Conservation (phyloP, 2,888 invertebrate genomes). For the Epinotia ramella region DNA sequence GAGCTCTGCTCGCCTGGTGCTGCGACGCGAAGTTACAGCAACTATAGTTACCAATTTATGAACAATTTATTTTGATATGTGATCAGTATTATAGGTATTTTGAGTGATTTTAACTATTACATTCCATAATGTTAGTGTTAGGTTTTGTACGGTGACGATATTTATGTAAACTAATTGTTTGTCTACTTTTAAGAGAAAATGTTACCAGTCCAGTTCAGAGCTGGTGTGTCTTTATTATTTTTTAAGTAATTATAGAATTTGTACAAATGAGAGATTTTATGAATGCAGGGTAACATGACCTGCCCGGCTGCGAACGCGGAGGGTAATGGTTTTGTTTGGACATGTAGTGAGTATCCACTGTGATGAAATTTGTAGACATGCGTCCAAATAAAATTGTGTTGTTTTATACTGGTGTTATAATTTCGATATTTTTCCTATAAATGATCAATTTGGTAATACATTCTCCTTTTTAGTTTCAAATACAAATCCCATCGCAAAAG, state of each 20-base stretch:
- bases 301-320: constrained; percentile 31
- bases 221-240: constrained; percentile 38
- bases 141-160: constrained; percentile 62
- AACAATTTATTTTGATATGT: constrained; percentile 55
- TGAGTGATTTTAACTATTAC: constrained; percentile 54
- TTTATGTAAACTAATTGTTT: constrained; percentile 52
- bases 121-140: constrained; percentile 62
- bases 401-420: constrained; percentile 35
- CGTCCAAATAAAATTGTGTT: constrained; percentile 42
- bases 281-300: constrained; percentile 33
- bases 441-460: no score
- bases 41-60: constrained; percentile 47
- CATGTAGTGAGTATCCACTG: constrained; percentile 41
- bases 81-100: constrained; percentile 74
- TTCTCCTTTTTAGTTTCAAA: background rate
- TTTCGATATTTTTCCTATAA: background rate
- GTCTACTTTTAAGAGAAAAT: constrained; percentile 52
- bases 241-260: constrained; percentile 41
- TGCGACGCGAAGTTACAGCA: constrained; percentile 47
- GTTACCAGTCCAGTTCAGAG: constrained; percentile 43
- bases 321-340: constrained; percentile 42
- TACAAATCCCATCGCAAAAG: background rate
- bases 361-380: constrained; percentile 43
- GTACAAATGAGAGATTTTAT: constrained; percentile 34
- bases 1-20: constrained; percentile 54